Percentiles rank a stretch among this genome's conserved stretches.
Conservation (phyloP, 2,113 vertebrate genomes). For the Psettodes erumei region DNA sequence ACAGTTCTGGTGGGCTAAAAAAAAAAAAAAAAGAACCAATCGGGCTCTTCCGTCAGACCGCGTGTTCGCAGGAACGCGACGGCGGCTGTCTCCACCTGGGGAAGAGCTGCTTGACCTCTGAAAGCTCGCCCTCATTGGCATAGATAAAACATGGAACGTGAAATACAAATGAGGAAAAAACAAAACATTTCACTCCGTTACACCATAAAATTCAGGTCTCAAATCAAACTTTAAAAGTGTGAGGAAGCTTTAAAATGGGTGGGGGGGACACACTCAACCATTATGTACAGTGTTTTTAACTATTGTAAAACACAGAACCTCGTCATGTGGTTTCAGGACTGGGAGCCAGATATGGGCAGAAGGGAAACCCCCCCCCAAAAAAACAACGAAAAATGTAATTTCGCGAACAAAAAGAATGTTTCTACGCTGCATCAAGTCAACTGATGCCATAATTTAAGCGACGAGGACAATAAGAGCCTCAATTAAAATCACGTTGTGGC, state of each 20-base stretch:
- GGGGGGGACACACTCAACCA: not conserved
- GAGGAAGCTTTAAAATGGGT: conserved; percentile 55
- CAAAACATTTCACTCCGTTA: conserved; percentile 50
- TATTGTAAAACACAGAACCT: conserved; percentile 37
- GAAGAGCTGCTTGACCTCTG: conserved; percentile 47
- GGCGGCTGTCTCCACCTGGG: no score
- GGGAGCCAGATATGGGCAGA: conserved; percentile 51
- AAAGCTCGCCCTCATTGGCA: conserved; percentile 62
- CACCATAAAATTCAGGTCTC: conserved; percentile 47
- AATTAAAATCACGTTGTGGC: conserved; percentile 58
- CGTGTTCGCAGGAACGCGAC: no score
- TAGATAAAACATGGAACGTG: conserved; percentile 39
- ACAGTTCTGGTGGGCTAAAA: conserved; percentile 32
- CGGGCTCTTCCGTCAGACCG: no score
- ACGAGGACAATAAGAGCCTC: conserved; percentile 60
- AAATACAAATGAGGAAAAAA: conserved; percentile 12
- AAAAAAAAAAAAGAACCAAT: conserved; percentile 11
- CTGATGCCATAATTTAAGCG: conserved; percentile 80
- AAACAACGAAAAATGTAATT: conserved; percentile 27
- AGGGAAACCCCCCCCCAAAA: not conserved
- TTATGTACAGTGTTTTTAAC: conserved; percentile 39
- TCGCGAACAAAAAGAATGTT: conserved; percentile 25
- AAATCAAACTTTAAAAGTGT: conserved; percentile 54
- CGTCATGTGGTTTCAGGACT: conserved; percentile 34
- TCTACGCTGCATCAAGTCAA: conserved; percentile 81